Percentiles rank a stretch among this genome's conserved stretches.
These are phyloP conservation scores for Condylostylus longicornis DNA, from an alignment of 1,140 invertebrate genomes.

Conservation along the genomic window DNA sequence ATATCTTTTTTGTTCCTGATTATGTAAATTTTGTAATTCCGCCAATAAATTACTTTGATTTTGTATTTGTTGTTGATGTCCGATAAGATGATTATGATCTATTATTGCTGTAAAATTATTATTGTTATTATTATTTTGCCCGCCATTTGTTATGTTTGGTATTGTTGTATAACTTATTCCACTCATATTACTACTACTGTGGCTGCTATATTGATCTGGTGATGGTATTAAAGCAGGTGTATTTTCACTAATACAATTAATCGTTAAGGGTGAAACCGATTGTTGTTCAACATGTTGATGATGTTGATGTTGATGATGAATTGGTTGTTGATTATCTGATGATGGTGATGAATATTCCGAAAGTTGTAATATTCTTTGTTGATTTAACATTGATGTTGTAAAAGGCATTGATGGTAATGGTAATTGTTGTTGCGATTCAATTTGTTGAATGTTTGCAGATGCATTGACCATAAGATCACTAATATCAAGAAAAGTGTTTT, in stretches of 20 bases:
- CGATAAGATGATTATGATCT: no score
- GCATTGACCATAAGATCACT: not conserved
- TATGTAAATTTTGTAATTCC: no score
- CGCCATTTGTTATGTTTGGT: no score
- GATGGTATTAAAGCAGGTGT: conserved; percentile 16
- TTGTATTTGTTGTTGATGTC: no score
- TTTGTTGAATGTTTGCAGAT: not conserved
- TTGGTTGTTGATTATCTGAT: not conserved
- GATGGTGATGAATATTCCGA: no score
- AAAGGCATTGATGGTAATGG: not conserved
- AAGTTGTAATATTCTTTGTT: conserved; percentile 9
- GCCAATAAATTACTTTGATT: no score
- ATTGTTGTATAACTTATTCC: conserved; percentile 10
- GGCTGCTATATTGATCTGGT: conserved; percentile 9
- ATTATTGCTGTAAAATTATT: no score
- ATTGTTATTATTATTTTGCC: no score
- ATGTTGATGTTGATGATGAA: conserved; percentile 6
- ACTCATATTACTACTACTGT: conserved; percentile 14
- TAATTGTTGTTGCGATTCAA: not conserved
- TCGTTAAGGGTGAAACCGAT: conserved; percentile 23
- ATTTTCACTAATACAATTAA: conserved; percentile 12
- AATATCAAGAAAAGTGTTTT: no score
- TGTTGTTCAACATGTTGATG: conserved; percentile 13
- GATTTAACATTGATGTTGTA: conserved; percentile 13
- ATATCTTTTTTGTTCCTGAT: no score